These are phyloP conservation scores for Eonycteris spelaea DNA, from an alignment of 2,113 vertebrate genomes.

Conservation along the genomic window DNA sequence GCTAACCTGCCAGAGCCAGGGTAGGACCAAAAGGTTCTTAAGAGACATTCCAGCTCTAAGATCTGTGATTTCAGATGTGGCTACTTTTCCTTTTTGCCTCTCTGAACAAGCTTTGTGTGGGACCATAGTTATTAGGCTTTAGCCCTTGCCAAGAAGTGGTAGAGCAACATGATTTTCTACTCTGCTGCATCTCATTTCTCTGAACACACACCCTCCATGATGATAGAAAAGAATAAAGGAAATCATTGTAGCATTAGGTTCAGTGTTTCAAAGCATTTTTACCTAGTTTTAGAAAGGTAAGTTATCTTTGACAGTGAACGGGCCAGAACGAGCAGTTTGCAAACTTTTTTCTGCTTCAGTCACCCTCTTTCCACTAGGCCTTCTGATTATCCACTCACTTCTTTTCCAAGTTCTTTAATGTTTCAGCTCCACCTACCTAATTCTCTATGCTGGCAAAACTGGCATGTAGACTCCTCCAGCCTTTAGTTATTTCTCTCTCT, in stretches of 20 bases:
- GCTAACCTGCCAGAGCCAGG: neutral
- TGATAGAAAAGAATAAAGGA: conserved; percentile 26
- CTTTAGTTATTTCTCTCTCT: neutral
- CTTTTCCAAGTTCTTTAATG: neutral
- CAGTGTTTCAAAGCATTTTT: conserved; percentile 36
- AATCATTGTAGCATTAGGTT: conserved; percentile 26
- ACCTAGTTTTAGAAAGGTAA: conserved; percentile 15
- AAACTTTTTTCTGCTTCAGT: neutral
- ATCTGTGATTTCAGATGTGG: neutral
- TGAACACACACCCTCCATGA: neutral
- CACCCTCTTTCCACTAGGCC: neutral
- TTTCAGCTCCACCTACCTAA: neutral
- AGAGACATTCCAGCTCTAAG: neutral
- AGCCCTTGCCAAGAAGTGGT: conserved; percentile 18
- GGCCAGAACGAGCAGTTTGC: neutral
- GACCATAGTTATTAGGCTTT: neutral
- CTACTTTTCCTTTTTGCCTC: neutral
- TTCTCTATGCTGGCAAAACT: neutral
- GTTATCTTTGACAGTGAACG: conserved; percentile 29
- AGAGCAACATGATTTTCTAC: conserved; percentile 35
- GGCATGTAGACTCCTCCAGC: neutral
- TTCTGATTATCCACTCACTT: neutral
- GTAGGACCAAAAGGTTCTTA: neutral
- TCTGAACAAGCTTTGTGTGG: neutral
- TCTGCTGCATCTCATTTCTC: conserved; percentile 37